Base-by-base conservation (phyloP, 2,888 invertebrate species). In the Sphaerolaimus hirsutus region DNA sequence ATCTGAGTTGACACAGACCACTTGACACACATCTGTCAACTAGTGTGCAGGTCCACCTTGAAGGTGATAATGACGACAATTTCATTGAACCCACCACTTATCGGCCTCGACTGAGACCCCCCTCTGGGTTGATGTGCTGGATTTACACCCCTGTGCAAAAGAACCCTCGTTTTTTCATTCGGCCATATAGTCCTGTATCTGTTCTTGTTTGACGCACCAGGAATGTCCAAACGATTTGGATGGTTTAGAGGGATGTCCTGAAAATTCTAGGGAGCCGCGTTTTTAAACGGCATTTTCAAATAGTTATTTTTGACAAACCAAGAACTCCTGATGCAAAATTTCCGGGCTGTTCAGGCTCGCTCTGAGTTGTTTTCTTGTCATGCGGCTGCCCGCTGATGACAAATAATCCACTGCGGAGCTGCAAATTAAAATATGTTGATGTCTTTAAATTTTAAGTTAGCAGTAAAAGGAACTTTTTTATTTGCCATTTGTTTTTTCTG, bases 171-270 rank as follows among this genome's bases (percentile, higher is more conserved):
- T 26, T 57, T 62, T 83, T 26, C 86, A 82, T 59, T 66, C 45
- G 66, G 65, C 52, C 87, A 69, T 45, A 87, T 83, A 0, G 81
- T 78, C 61, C 79, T 77, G 60, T 87, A 87, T 51, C 87, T 74
- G 65, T 87, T 87, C 67, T 83, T 83, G 17, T 76, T 72, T 54
- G 82, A 81, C 25, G 82, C 81, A 1, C 86, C 86, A 26, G 80
- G 79, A 1, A 86, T 79, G 58, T 80, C 76, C 10, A 17, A 10
- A 19, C 12, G n/a, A 60, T 84, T 83, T 53, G 84, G 83, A 53
- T 82, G 77, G 66, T 87, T 87, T 50, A 81, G 74, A 0, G 86
- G 86, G 58, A 87, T 76, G 64, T 84, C 83, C 66, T 66, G 52
- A 23, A 54, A 53, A 12, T 5, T 5, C 19, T 2, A 7, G 29